phyloP scores from a whole-genome alignment of 1,140 invertebrate species.

The Drosophila seguyi region DNA sequence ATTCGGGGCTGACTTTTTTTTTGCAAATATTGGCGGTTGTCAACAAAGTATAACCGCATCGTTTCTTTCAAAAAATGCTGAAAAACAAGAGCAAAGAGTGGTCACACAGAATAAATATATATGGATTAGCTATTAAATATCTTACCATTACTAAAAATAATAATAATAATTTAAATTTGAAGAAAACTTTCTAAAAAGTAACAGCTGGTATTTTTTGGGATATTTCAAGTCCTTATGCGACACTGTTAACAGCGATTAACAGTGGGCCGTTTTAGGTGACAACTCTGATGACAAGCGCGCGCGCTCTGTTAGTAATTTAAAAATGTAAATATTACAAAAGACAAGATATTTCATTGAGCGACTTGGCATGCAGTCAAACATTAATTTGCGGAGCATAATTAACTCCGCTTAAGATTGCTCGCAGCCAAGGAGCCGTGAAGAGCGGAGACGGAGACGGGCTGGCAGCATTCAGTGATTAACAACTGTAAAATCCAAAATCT shows the following conservation, averaged over 20 bases:
- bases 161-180: background rate
- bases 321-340: constrained; percentile 10
- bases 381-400: constrained; percentile 71
- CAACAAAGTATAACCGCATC: too few relatives aligned
- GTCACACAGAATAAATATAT: too few relatives aligned
- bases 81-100: too few relatives aligned
- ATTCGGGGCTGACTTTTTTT: too few relatives aligned
- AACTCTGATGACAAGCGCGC: background rate
- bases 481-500: constrained; percentile 71
- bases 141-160: background rate
- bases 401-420: constrained; percentile 77
- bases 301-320: constrained; percentile 2
- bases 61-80: too few relatives aligned
- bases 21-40: too few relatives aligned
- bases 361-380: constrained; percentile 54
- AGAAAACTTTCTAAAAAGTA: too few relatives aligned
- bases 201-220: background rate
- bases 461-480: constrained; percentile 65
- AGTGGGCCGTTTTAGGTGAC: constrained; percentile 1
- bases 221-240: background rate
- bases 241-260: background rate
- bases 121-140: background rate
- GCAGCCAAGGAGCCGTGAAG: constrained; percentile 71
- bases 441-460: constrained; percentile 18
- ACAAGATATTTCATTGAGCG: constrained; percentile 15